Conservation (phyloP, 2,888 invertebrate genomes). For the Trisateles emortualis region DNA sequence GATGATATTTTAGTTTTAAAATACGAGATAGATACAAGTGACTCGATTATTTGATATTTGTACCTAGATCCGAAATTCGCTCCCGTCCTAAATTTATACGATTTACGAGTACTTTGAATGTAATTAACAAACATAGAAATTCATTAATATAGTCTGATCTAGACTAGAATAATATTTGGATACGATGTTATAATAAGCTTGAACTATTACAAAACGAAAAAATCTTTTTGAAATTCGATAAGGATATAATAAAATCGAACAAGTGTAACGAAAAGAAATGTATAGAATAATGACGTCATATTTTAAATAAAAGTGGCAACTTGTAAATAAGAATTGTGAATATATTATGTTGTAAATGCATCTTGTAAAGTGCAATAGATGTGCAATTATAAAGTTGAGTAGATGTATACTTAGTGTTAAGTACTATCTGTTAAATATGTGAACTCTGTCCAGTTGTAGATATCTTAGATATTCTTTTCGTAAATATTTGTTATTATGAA, state of each 20-base stretch:
- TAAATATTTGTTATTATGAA: constrained; percentile 31
- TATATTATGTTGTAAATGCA: constrained; percentile 85
- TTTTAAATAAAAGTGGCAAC: constrained; percentile 13
- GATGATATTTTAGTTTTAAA: constrained; percentile 54
- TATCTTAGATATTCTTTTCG: constrained; percentile 59
- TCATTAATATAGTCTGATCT: constrained; percentile 36
- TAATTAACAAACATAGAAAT: constrained; percentile 17
- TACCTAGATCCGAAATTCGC: constrained; percentile 65
- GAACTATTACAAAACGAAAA: constrained; percentile 8
- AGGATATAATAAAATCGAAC: not conserved
- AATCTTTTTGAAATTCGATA: constrained; percentile 1
- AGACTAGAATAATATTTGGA: constrained; percentile 35
- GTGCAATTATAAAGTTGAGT: constrained; percentile 84
- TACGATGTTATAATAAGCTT: constrained; percentile 28
- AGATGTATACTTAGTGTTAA: constrained; percentile 79
- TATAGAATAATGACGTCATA: constrained; percentile 4
- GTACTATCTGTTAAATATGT: constrained; percentile 75
- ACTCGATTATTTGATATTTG: constrained; percentile 58
- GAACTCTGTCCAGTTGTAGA: constrained; percentile 78
- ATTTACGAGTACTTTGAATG: constrained; percentile 58
- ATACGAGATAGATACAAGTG: constrained; percentile 51
- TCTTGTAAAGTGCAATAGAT: constrained; percentile 86
- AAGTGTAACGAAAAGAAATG: not conserved
- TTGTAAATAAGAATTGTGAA: constrained; percentile 80
- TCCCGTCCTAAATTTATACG: constrained; percentile 83